Evolutionary conservation across 1,140 invertebrate species (phyloP).

Genomic region (Holcopasites calliopsidis): DNA sequence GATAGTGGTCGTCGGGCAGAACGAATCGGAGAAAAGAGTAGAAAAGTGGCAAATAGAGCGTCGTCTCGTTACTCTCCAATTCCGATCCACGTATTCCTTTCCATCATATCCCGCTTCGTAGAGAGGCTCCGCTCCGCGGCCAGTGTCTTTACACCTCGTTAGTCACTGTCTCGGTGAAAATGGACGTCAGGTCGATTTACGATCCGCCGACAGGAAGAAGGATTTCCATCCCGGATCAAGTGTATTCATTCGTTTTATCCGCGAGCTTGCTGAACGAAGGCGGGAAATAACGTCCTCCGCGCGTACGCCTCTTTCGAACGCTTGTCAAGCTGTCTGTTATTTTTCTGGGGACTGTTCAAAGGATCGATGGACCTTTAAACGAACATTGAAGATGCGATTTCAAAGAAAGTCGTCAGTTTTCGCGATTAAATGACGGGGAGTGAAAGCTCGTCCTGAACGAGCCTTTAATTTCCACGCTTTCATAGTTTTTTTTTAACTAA

Average conservation of each 20-base stretch:
- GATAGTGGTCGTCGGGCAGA: not conserved
- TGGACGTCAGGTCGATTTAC: constrained; percentile 59
- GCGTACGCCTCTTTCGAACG: constrained; percentile 5
- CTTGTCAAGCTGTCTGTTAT: constrained; percentile 25
- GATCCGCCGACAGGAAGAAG: constrained; percentile 59
- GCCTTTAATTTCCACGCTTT: no score
- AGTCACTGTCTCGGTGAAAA: constrained; percentile 55
- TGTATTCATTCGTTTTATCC: constrained; percentile 39
- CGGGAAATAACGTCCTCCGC: constrained; percentile 23
- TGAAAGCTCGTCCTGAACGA: no score
- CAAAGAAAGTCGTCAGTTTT: no score
- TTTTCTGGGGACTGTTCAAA: not conserved
- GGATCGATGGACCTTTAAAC: constrained; percentile 28
- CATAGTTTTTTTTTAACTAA: no score
- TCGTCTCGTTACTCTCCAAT: constrained; percentile 15
- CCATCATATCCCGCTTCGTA: constrained; percentile 9
- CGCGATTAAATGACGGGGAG: no score
- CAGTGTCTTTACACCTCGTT: constrained; percentile 57
- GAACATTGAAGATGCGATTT: not conserved
- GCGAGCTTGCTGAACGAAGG: constrained; percentile 6
- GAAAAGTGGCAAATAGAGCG: constrained; percentile 1
- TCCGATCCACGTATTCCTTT: constrained; percentile 21
- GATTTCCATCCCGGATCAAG: constrained; percentile 54
- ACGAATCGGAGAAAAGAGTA: not conserved
- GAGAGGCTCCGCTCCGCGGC: not conserved